Base-by-base conservation (phyloP, 2,888 invertebrate genomes). In the Aethes cnicana region DNA sequence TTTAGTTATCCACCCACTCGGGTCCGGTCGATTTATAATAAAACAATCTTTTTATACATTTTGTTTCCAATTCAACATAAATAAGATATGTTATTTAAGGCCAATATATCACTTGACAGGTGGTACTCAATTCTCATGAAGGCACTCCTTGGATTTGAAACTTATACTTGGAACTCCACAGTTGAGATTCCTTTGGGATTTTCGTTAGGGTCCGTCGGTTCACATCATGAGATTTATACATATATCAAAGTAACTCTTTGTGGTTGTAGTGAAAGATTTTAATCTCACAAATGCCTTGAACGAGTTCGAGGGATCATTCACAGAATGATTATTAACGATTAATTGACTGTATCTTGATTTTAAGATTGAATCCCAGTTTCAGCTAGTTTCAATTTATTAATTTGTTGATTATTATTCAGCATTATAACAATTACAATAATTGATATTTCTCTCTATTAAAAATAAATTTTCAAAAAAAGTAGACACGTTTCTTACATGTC, bases 21-120 rank as follows among this genome's bases (percentile, higher is more conserved):
- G 54, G 61, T 63, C 36, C 63, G 60, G 68, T 69, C 80, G 78
- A 84, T 87, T 85, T 85, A 85, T 86, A 85, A 85, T 83, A 83
- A 82, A 83, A 83, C 84, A 77, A 73, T 67, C 70, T 81, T 89
- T 88, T 89, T 86, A 77, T 86, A 79, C 84, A 79, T 86, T 90
- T 88, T 86, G 82, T 87, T 87, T 84, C 81, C 78, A 83, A 89
- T 88, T 85, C 88, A 85, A 88, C 89, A 89, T 90, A 89, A 90
- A 90, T 90, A 90, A 90, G 90, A 90, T 88, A 89, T 89, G 89
- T 89, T 90, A 88, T 88, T 89, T 88, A 85, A 86, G 84, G 84
- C 77, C 79, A 84, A 86, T 89, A 89, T 87, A 86, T 89, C 88
- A 89, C 89, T 80, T 86, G 88, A 88, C 89, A 89, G 89, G 89